phyloP scores from a whole-genome alignment of 2,888 invertebrate genomes.

The Drosophila emarginata region DNA sequence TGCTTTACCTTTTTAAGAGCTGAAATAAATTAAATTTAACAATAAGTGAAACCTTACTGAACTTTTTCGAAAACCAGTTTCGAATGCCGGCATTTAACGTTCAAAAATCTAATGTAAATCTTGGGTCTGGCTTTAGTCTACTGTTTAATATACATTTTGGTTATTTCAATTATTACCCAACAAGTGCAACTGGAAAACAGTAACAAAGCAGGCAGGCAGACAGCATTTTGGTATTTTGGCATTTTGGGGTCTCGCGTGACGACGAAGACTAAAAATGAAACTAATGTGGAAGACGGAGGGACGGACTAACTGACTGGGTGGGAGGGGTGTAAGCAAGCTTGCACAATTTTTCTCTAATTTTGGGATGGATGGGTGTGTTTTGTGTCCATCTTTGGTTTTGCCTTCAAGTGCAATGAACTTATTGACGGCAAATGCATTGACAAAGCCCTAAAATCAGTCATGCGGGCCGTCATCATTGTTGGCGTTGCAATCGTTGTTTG shows the following conservation, averaged over 20 bases:
- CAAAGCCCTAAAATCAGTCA: slow-evolving; percentile 32
- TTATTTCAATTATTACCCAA: not conserved
- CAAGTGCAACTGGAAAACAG: not conserved
- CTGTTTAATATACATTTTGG: not conserved
- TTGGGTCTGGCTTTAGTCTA: not conserved
- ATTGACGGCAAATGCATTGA: slow-evolving; percentile 11
- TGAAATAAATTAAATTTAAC: too few relatives aligned
- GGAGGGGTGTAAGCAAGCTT: not conserved
- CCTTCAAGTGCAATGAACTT: slow-evolving; percentile 17
- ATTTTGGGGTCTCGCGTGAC: slow-evolving; percentile 9
- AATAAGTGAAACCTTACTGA: too few relatives aligned
- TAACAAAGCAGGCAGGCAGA: not conserved
- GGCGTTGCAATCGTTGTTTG: not conserved
- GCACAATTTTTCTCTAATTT: slow-evolving; percentile 16
- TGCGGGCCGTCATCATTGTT: slow-evolving; percentile 27
- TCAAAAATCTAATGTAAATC: not conserved
- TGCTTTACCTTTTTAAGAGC: too few relatives aligned
- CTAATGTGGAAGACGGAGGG: not conserved
- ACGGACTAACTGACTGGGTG: not conserved
- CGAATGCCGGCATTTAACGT: too few relatives aligned
- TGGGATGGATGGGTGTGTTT: not conserved
- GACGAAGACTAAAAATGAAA: not conserved
- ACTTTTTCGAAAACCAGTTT: too few relatives aligned
- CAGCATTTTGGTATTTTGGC: slow-evolving; percentile 4
- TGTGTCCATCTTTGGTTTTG: slow-evolving; percentile 2